Evolutionary conservation across 2,113 vertebrate genomes (phyloP).

Genomic region (Gadus chalcogrammus): DNA sequence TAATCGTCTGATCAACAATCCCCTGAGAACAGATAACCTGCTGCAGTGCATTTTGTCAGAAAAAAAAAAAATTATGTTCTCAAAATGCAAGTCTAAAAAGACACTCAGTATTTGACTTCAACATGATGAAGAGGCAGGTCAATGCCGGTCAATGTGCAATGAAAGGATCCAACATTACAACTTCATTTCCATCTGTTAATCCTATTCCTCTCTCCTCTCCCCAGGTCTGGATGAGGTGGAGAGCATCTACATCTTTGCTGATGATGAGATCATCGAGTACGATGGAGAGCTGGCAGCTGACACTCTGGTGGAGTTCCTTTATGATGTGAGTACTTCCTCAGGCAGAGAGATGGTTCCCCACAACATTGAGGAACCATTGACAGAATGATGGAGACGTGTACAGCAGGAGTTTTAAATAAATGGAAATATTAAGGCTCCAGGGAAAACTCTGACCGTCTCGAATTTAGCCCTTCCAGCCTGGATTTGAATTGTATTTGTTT

Average conservation of each 20-base stretch:
- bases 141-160: background rate
- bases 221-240: conserved; percentile 84
- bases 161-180: background rate
- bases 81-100: too few species aligned
- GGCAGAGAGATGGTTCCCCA: background rate
- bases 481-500: too few species aligned
- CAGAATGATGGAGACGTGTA: too few species aligned
- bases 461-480: too few species aligned
- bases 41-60: too few species aligned
- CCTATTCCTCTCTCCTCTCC: background rate
- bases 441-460: background rate
- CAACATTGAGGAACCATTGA: too few species aligned
- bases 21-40: too few species aligned
- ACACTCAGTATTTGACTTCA: too few species aligned
- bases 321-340: conserved; percentile 76
- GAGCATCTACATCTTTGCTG: conserved; percentile 88
- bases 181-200: background rate
- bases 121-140: background rate
- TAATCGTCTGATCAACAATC: too few species aligned
- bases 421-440: too few species aligned
- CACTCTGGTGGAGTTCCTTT: conserved; percentile 88
- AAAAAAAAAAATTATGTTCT: too few species aligned
- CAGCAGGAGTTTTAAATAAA: too few species aligned
- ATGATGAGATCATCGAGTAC: conserved; percentile 87
- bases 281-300: conserved; percentile 86